Percentiles rank a stretch among this genome's conserved stretches.
Conservation (phyloP, 2,113 vertebrate genomes). For the Raja brachyura region DNA sequence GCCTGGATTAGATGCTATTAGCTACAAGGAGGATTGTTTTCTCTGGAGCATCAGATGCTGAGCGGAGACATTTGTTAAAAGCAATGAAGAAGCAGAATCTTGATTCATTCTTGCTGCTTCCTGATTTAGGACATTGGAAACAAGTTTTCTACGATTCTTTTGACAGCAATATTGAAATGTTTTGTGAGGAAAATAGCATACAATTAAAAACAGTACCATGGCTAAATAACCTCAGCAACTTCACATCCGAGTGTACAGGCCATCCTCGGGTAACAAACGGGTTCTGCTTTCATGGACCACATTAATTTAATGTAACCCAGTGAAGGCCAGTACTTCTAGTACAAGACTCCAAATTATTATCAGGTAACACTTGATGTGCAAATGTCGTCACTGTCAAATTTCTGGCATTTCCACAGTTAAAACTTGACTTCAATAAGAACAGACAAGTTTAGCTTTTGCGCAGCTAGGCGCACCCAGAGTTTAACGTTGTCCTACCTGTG, state of each 20-base stretch:
- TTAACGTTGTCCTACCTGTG: slow-evolving; percentile 56
- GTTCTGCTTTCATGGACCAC: too few species aligned
- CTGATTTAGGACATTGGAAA: not conserved
- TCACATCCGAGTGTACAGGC: not conserved
- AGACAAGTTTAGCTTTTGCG: not conserved
- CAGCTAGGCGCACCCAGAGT: not conserved
- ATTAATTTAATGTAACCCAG: too few species aligned
- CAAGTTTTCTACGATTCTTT: not conserved
- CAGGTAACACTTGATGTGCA: not conserved
- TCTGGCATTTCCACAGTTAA: not conserved
- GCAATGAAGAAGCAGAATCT: not conserved
- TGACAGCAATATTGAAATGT: not conserved
- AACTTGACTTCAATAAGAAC: not conserved
- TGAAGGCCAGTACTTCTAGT: not conserved
- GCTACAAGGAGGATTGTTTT: too few species aligned
- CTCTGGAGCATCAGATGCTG: too few species aligned
- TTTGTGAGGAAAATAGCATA: not conserved
- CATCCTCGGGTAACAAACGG: too few species aligned
- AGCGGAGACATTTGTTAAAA: too few species aligned
- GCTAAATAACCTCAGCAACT: not conserved
- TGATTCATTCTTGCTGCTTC: not conserved
- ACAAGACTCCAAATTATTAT: not conserved
- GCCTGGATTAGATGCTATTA: too few species aligned
- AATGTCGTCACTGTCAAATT: not conserved
- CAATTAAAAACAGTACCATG: not conserved